phyloP scores from a whole-genome alignment of 2,888 invertebrate species.

The Drosophila macrospina region DNA sequence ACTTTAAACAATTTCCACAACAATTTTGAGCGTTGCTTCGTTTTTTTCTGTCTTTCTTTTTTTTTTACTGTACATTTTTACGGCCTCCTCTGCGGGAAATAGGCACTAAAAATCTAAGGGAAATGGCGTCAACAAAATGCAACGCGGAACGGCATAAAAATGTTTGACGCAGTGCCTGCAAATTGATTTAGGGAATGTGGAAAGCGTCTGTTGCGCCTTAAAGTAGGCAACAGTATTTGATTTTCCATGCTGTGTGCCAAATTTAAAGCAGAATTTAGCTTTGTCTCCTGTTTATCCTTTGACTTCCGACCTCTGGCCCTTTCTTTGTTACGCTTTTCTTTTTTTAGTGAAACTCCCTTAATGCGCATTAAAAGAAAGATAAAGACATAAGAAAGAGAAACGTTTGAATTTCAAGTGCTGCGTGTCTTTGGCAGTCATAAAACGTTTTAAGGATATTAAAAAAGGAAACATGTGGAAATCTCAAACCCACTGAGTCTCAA shows the following conservation, averaged over 20 bases:
- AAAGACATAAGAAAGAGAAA: slow-evolving; percentile 30
- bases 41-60: slow-evolving; percentile 7
- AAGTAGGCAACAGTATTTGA: slow-evolving; percentile 25
- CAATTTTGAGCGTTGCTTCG: slow-evolving; percentile 41
- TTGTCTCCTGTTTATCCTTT: neutral
- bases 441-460: slow-evolving; percentile 72
- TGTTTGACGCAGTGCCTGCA: slow-evolving; percentile 62
- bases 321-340: slow-evolving; percentile 1
- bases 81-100: slow-evolving; percentile 58
- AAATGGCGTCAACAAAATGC: slow-evolving; percentile 59
- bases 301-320: slow-evolving; percentile 36
- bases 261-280: slow-evolving; percentile 10
- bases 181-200: slow-evolving; percentile 55
- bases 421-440: slow-evolving; percentile 63
- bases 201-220: slow-evolving; percentile 29
- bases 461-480: slow-evolving; percentile 57
- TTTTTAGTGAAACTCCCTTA: slow-evolving; percentile 63
- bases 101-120: slow-evolving; percentile 67
- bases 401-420: slow-evolving; percentile 67
- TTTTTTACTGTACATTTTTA: slow-evolving; percentile 42
- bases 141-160: slow-evolving; percentile 55
- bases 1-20: slow-evolving; percentile 68
- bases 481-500: slow-evolving; percentile 1
- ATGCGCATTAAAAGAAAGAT: slow-evolving; percentile 58
- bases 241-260: neutral